phyloP scores from a whole-genome alignment of 1,140 invertebrate species.

The Bathynomus jamesi region DNA sequence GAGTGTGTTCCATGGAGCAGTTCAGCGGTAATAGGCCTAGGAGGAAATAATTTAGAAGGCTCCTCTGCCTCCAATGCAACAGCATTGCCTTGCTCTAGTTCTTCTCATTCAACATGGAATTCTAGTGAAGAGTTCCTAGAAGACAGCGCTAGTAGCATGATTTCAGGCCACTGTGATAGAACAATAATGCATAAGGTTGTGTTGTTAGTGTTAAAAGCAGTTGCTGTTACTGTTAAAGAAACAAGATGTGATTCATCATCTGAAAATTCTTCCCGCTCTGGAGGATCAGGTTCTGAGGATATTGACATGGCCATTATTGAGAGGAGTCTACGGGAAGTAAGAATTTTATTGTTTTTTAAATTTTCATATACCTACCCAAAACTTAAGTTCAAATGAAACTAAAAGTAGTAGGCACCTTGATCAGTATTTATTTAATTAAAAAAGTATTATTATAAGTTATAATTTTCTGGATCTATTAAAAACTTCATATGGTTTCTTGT shows the following conservation, averaged over 20 bases:
- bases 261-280: conserved; percentile 53
- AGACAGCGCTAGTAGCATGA: conserved; percentile 18
- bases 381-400: too few species aligned
- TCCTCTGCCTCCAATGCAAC: background rate
- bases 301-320: conserved; percentile 81
- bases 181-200: conserved; percentile 74
- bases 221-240: conserved; percentile 81
- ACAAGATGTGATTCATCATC: conserved; percentile 63
- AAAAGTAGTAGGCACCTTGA: too few species aligned
- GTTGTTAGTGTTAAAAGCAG: conserved; percentile 72
- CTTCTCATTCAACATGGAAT: conserved; percentile 26
- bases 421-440: too few species aligned
- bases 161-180: conserved; percentile 44
- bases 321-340: conserved; percentile 56
- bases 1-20: conserved; percentile 55
- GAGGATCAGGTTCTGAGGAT: conserved; percentile 47
- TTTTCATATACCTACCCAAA: background rate
- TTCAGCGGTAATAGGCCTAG: conserved; percentile 33
- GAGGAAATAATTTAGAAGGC: conserved; percentile 6
- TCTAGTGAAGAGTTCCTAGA: conserved; percentile 12
- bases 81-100: background rate
- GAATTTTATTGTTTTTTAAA: background rate
- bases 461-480: too few species aligned
- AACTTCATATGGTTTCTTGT: too few species aligned
- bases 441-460: too few species aligned